These are phyloP conservation scores for Acrocephalus arundinaceus DNA, from an alignment of 2,113 vertebrate genomes.

Conservation along the genomic window DNA sequence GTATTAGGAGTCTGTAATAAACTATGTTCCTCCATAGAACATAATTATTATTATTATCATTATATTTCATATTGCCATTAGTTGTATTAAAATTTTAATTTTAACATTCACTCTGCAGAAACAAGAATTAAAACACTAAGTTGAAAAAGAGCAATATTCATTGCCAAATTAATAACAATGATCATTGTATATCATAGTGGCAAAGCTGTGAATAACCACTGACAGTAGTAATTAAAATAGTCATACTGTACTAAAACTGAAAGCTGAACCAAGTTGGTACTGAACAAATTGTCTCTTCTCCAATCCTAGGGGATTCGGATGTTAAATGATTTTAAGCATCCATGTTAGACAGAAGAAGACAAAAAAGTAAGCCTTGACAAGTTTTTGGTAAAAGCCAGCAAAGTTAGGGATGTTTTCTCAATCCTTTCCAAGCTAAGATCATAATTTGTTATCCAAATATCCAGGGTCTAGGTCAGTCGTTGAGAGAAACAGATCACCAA, in stretches of 20 bases:
- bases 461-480: background rate
- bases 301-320: background rate
- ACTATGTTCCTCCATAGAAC: background rate
- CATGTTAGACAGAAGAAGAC: background rate
- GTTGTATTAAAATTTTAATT: background rate
- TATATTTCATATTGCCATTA: background rate
- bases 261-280: background rate
- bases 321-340: background rate
- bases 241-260: background rate
- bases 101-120: background rate
- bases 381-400: background rate
- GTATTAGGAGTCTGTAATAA: background rate
- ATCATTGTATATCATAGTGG: background rate
- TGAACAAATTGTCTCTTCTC: background rate
- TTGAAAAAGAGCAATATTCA: background rate
- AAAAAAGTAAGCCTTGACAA: background rate
- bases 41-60: background rate
- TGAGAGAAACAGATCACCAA: background rate
- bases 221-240: background rate
- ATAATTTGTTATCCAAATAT: background rate
- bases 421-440: background rate
- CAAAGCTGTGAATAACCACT: background rate
- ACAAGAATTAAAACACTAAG: background rate
- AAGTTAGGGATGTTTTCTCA: background rate
- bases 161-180: slow-evolving; percentile 1